Evolutionary conservation across 1,140 invertebrate species (phyloP), one percentile per base, ranked within the genome.

Genomic region (Lordiphosa clarofinis): DNA sequence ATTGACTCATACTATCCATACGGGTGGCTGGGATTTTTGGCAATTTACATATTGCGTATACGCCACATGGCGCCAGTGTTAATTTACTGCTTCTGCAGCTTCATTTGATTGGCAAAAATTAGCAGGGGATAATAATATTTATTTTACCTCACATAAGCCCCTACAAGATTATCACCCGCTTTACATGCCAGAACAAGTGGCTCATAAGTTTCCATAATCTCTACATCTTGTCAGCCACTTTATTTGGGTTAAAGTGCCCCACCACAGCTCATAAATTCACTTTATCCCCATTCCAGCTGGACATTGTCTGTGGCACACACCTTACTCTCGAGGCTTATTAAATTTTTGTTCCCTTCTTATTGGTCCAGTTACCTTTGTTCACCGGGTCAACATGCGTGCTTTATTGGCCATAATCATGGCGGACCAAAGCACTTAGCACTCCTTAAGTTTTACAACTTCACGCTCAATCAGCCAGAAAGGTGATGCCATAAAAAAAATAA

Each of bases 361-460:
- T 62, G 12, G 28, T 5, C 19, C 28, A 31, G n/a, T 42, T 49
- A 13, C 10, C n/a, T 31, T 28, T 11, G 11, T 5, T 4, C 28
- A 31, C 38, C 40, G 38, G 21, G 42, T 31, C 44, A 40, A 64
- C 60, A 57, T 63, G 62, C 48, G 56, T 84, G 60, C 56, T 82
- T 84, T 78, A 84, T 82, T 56, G 73, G 53, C 73, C 69, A 66
- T 82, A 78, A 78, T 73, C 68, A 55, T 52, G 12, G 42, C 38
- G 35, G 38, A 46, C 33, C 40, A 13, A 12, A 37, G 69, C 78
- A 86, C 78, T 84, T 84, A 78, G 79, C 79, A 84, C 79, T 84
- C 79, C 78, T 84, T 86, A 84, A 84, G 73, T 84, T 84, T 82
- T 63, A 82, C 79, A 84, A 84, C 78, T 84, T 82, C 69, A 84